A percentile compares a stretch with the other conserved stretches of the same genome.
phyloP scores from a whole-genome alignment of 92 coral and sea anemone species.

The Zoanthus sansibaricus region DNA sequence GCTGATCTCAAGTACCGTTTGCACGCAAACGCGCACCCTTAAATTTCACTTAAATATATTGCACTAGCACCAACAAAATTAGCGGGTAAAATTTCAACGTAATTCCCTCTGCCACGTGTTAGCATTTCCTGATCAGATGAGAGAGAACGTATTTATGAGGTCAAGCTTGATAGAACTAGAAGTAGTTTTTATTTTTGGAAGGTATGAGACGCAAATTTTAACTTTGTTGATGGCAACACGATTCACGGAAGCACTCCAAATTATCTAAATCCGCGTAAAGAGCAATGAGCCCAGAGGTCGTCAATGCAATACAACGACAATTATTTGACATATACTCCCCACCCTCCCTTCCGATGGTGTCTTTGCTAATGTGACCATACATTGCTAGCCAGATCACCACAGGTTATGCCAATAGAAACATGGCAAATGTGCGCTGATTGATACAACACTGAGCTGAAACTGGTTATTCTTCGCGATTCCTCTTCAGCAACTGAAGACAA shows the following conservation, averaged over 20 bases:
- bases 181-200: not conserved
- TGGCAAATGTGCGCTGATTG: slow-evolving; percentile 26
- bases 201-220: not conserved
- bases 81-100: not conserved
- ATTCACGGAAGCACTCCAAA: not conserved
- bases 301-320: not conserved
- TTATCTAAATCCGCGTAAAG: not conserved
- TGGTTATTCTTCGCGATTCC: slow-evolving; percentile 3
- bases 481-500: not conserved
- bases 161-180: not conserved
- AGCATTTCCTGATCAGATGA: not conserved
- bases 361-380: not conserved
- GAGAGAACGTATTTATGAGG: not conserved
- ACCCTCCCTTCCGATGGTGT: slow-evolving; percentile 38
- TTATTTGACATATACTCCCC: not conserved
- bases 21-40: slow-evolving; percentile 5
- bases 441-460: slow-evolving; percentile 38
- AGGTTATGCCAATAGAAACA: not conserved
- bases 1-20: not conserved
- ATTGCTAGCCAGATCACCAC: not conserved
- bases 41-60: not conserved
- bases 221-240: not conserved
- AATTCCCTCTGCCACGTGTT: not conserved
- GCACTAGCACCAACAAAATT: slow-evolving; percentile 23
- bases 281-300: slow-evolving; percentile 1